Base-by-base conservation (phyloP, 53 echinoderm and acorn worm genomes). In the Hippasteria phrygiana region DNA sequence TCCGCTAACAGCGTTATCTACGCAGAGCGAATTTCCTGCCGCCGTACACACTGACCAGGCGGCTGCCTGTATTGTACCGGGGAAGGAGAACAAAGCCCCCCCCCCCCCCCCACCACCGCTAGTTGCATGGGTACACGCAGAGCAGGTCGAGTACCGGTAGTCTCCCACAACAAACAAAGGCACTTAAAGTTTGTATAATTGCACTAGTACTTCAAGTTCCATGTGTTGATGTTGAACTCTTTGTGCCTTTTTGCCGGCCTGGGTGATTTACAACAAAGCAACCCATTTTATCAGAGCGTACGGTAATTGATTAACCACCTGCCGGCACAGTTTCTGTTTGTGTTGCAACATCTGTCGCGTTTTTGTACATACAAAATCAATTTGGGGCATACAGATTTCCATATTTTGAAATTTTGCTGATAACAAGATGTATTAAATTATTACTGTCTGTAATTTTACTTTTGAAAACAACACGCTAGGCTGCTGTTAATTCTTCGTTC, bases 1-100 rank as follows among this genome's bases (percentile, higher is more conserved):
- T 81, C 81, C 81, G 81, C 31, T 45, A 28, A 18, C 32, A 32
- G 64, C 42, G 66, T 81, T 81, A 81, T 81, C 81, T 81, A 17
- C 32, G 65, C 31, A 34, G n/a, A 26, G 45, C 55, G 38, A 42
- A 29, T 34, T 81, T 81, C 81, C 81, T 81, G 81, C 24, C n/a
- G n/a, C n/a, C 20, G 22, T n/a, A 43, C 73, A 41, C 41, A 43
- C 42, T 42, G 13, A 16, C 34, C 1, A 32, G 14, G 43, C 67
- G 73, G 42, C 73, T 20, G 67, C 67, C 18, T 40, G 73, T 48
- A 35, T 50, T 51, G 53, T 53, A 13, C 33, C 34, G 54, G 28
- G 10, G 13, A 9, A 36, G 55, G 18, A 71, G 34, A 62, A 80
- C 43, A 27, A 77, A 77, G 29, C 16, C 77, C 22, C 50, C 29